Conservation (phyloP, 2,797 vertebrate genomes). For the Parauchenoglanis punctatus region DNA sequence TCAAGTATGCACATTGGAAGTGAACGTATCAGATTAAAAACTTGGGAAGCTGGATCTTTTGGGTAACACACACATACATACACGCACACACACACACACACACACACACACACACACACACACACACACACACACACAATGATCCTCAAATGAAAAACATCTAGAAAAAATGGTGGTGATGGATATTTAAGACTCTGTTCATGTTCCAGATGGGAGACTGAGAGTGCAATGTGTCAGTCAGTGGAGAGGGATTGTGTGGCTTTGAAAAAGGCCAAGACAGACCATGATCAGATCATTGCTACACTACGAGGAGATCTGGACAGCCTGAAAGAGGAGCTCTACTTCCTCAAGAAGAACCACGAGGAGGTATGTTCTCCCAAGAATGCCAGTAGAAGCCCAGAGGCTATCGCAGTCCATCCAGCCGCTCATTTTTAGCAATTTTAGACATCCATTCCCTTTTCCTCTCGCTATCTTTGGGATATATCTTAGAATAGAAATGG, state of each 20-base stretch:
- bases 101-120: too few species aligned
- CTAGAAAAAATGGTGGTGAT: neutral
- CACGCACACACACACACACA: neutral
- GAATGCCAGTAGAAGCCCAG: neutral
- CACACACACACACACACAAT: neutral
- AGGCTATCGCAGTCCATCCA: neutral
- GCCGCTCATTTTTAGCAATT: neutral
- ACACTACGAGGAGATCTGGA: slow-evolving; percentile 80
- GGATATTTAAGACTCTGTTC: slow-evolving; percentile 1
- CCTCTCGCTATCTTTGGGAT: neutral
- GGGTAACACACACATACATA: too few species aligned
- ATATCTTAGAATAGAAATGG: neutral
- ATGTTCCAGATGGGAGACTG: slow-evolving; percentile 78
- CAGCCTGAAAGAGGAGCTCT: slow-evolving; percentile 82
- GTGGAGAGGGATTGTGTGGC: slow-evolving; percentile 81
- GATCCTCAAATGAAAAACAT: neutral
- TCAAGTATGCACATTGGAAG: neutral
- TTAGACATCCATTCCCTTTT: neutral
- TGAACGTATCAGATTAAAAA: neutral
- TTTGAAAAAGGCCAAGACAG: slow-evolving; percentile 81
- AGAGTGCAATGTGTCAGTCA: slow-evolving; percentile 81
- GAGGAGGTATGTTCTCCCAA: slow-evolving; percentile 70
- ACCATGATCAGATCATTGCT: slow-evolving; percentile 79
- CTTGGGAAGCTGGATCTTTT: neutral
- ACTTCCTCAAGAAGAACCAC: slow-evolving; percentile 83